Evolutionary conservation across 2,888 invertebrate species (phyloP), one percentile per base, ranked within the genome.

Genomic region (Cecidostiba fungosa): DNA sequence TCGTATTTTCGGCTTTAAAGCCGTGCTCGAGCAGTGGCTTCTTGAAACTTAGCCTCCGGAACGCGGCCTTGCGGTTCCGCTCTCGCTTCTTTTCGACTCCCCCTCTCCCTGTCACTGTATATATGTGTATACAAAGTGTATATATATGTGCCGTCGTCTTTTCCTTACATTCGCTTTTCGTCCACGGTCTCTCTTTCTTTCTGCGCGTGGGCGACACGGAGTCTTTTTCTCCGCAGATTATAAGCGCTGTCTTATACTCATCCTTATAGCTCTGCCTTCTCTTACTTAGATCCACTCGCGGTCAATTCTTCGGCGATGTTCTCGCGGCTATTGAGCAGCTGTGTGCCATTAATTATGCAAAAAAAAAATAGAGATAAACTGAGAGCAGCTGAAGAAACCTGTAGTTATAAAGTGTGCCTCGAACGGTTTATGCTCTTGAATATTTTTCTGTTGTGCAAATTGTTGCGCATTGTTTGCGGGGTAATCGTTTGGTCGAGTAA

Each of bases 1-100:
- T 59, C 59, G 81, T 73, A 81, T 73, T 73, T 73, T 81, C 81
- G 50, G 76, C 82, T 82, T 82, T 76, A 82, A 82, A 82, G 82
- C 74, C 32, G 66, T 19, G 43, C 62, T n/a, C 82, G 76, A 47
- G 69, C 69, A 82, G 82, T 77, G 54, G 50, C 82, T 82, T 82
- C 82, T 82, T 82, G 76, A 82, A 82, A 76, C 50, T 82, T 69
- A 76, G 76, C 76, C 82, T 69, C 76, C 77, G 77, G 82, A 82
- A 76, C 69, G 82, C 69, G 82, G 78, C 77, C 77, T 83, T 87
- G 80, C 82, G 83, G 86, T 87, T 79, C 72, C 77, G 14, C 43
- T 81, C 43, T 81, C 29, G 62, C 81, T 77, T 77, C 47, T 76
- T 43, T 54, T 78, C 79, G 54, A 79, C 62, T 23, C 70, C 39